Evolutionary conservation across 2,888 invertebrate species (phyloP), one percentile per base, ranked within the genome.

Genomic region (Cantharis rufa): DNA sequence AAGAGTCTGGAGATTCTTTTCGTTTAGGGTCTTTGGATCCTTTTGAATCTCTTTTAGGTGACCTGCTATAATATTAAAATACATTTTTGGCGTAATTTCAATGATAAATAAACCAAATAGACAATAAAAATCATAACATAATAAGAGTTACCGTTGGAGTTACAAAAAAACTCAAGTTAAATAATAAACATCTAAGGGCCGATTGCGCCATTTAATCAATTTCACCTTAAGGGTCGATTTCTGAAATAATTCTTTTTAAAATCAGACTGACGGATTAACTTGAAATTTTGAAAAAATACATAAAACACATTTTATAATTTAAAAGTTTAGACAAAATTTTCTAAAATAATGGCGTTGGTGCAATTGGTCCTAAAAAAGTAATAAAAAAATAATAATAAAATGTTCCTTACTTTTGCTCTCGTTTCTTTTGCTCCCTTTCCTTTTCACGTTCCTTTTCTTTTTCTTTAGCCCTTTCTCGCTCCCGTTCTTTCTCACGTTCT

Each of bases 1-100:
- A 82, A 1, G 88, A 87, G 82, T 89, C 89, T 1, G 89, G 89
- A 2, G 88, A 86, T 72, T 88, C 88, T 71, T 86, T 85, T 76
- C 86, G 87, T 78, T 88, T 87, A 1, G 77, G 62, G 71, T 88
- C 88, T 74, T 86, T 85, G 0, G 79, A 76, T 7, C 82, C 79
- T 15, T 84, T 79, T 27, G 79, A 81, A 18, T 88, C 87, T 32
- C 88, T 83, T 80, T 87, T 87, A 3, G 88, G 88, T 9, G 88
- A 88, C 71, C 75, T 78, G 64, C n/a, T 16, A 16, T 7, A 64
- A 64, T 3, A 16, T 18, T 32, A 24, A 32, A 13, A 32, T 13
- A 13, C 13, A 32, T 32, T 32, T 32, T 32, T 32, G 13, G 13
- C 13, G 32, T 32, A 4, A 4, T 32, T 13, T 32, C 32, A 32